phyloP scores from a whole-genome alignment of 1,140 invertebrate genomes.

The Dryas iulia region DNA sequence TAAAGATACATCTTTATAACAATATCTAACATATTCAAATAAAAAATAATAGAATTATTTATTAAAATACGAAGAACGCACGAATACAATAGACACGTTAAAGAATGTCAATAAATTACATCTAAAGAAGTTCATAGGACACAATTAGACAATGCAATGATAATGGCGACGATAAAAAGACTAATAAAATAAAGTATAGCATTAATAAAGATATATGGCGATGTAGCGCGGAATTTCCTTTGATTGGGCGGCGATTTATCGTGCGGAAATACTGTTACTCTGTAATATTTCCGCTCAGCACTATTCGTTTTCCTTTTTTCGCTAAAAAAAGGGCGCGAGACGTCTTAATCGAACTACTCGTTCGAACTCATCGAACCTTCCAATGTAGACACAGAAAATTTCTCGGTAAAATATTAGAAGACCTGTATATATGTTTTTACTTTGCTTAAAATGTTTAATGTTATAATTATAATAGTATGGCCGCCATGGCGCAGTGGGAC shows the following conservation, averaged over 20 bases:
- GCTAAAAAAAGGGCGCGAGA: conserved; percentile 77
- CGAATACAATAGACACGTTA: background rate
- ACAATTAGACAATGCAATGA: conserved; percentile 58
- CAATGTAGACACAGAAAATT: too few relatives aligned
- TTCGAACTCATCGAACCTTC: conserved; percentile 36
- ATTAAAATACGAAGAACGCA: background rate
- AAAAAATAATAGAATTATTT: background rate
- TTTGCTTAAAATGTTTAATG: too few relatives aligned
- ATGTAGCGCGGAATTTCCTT: conserved; percentile 61
- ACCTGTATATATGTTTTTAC: background rate
- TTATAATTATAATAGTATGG: too few relatives aligned
- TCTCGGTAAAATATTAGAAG: background rate
- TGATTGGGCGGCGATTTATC: conserved; percentile 78
- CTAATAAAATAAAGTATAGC: conserved; percentile 77
- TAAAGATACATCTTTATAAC: too few relatives aligned
- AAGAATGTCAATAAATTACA: conserved; percentile 32
- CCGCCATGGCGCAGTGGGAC: too few relatives aligned
- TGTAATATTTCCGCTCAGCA: conserved; percentile 75
- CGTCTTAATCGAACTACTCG: conserved; percentile 67
- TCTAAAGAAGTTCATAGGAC: conserved; percentile 36
- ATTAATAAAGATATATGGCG: conserved; percentile 73
- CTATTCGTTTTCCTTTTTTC: conserved; percentile 77
- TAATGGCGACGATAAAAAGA: conserved; percentile 70
- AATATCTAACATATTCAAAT: too few relatives aligned
- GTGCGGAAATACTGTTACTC: conserved; percentile 78